Evolutionary conservation across 2,113 vertebrate genomes (phyloP).

Genomic region (Gymnobelideus leadbeateri): DNA sequence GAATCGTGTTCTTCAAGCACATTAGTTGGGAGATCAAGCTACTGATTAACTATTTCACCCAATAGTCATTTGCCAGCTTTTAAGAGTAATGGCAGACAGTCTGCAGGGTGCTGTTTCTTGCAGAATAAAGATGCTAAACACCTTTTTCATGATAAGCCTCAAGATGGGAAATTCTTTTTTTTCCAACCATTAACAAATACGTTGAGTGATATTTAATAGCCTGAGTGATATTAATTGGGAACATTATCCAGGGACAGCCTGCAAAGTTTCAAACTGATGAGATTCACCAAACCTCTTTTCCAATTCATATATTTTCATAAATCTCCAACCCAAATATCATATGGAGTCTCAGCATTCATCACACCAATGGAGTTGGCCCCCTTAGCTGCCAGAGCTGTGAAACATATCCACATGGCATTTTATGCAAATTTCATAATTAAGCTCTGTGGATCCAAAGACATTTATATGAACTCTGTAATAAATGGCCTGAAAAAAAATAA

Average conservation of each 20-base stretch:
- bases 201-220: conserved; percentile 41
- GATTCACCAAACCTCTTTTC: conserved; percentile 35
- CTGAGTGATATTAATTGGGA: conserved; percentile 43
- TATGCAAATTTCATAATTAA: conserved; percentile 80
- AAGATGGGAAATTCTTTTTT: neutral
- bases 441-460: conserved; percentile 71
- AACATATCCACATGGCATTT: conserved; percentile 57
- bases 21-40: conserved; percentile 17
- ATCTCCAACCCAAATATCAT: conserved; percentile 39
- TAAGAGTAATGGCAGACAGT: neutral
- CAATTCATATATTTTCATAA: conserved; percentile 57
- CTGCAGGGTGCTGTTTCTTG: neutral
- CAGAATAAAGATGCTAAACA: neutral
- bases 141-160: neutral
- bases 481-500: conserved; percentile 65
- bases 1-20: neutral
- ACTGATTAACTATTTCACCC: accelerated
- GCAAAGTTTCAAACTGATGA: conserved; percentile 38
- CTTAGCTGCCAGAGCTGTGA: conserved; percentile 47
- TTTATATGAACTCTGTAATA: conserved; percentile 62
- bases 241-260: conserved; percentile 36
- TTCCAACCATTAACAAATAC: neutral
- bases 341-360: conserved; percentile 26
- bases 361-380: conserved; percentile 59
- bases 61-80: conserved; percentile 24